Evolutionary conservation across 2,113 vertebrate species (phyloP), one percentile per base, ranked within the genome.

Genomic region (Synchiropus splendidus): DNA sequence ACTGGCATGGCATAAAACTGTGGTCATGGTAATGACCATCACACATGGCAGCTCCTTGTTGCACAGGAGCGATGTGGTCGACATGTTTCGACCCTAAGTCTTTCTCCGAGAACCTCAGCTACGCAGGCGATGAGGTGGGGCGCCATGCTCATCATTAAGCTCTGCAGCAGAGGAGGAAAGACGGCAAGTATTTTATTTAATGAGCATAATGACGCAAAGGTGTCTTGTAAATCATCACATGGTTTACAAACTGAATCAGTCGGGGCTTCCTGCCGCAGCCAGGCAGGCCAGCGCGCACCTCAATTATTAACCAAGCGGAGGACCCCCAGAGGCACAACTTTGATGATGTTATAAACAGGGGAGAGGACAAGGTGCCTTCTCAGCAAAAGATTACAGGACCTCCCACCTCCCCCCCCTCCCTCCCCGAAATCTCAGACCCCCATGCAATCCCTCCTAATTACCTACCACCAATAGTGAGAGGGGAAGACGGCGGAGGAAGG

Each of bases 181-280:
- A 54, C 31, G 6, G 8, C 67, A 84, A 88, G 82, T 83, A 85
- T 87, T 91, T 88, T 88, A 89, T 92, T 90, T 92, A 92, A 92
- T 88, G 87, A 89, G 86, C 79, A 72, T 89, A 88, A 92, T 84
- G 87, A 92, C 77, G 79, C 84, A 86, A 63, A 90, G 90, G 89
- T 90, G 91, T 89, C 86, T 88, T 89, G 90, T 96, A 93, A 94
- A 92, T 92, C 90, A 93, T 90, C 87, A 82, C 86, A 89, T 90
- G 87, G 87, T 94, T 93, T 95, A 91, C 89, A 93, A 94, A 92
- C 88, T 91, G 89, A 90, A 90, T 94, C 92, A 94, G 89, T 86
- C 87, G 58, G 75, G 86, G 87, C 86, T 91, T 91, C 90, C 90
- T 93, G 90, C 87, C 90, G 81, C 88, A 91, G 90, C 87, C 86